These are phyloP conservation scores for Ctena decussata DNA, from an alignment of 2,888 invertebrate genomes.

Conservation along the genomic window DNA sequence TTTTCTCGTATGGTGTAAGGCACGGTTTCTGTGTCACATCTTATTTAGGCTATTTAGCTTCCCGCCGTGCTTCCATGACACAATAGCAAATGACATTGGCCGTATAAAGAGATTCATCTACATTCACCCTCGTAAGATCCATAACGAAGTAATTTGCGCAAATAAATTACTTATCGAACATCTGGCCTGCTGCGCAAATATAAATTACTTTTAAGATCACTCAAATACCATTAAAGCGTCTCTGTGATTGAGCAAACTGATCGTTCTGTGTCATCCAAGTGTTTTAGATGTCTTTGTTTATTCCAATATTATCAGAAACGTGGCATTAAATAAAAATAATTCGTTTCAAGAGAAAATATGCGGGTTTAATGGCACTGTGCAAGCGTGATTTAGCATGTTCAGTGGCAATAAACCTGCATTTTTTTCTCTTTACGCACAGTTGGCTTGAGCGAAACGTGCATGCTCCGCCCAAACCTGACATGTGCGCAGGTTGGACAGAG, in stretches of 20 bases:
- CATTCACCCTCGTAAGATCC: not conserved
- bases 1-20: no score
- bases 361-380: no score
- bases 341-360: no score
- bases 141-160: slow-evolving; percentile 5
- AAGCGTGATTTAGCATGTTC: no score
- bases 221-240: not conserved
- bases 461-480: no score
- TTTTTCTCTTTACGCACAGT: no score
- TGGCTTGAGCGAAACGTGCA: no score
- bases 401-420: no score
- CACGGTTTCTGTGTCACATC: no score
- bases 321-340: no score
- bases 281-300: not conserved
- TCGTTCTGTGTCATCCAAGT: not conserved
- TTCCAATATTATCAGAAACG: no score
- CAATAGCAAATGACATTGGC: not conserved
- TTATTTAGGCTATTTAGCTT: not conserved
- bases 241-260: not conserved
- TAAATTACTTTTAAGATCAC: not conserved
- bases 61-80: not conserved
- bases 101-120: not conserved
- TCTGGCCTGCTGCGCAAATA: not conserved
- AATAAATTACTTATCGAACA: slow-evolving; percentile 9
- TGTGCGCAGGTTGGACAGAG: no score